phyloP scores from a whole-genome alignment of 2,113 vertebrate genomes.

The Bombycilla garrulus region DNA sequence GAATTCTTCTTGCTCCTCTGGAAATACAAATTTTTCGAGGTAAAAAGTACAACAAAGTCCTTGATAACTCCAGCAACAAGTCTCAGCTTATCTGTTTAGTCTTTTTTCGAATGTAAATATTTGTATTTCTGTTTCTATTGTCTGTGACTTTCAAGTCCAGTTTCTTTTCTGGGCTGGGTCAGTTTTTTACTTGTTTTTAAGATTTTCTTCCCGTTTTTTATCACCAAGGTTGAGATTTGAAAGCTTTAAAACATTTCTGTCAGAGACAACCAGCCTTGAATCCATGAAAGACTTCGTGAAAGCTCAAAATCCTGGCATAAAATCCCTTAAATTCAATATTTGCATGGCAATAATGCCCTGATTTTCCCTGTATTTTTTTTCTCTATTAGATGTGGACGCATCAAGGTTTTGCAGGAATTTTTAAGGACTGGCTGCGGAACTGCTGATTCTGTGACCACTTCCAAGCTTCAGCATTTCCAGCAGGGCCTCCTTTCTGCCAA shows the following conservation, averaged over 20 bases:
- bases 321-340: background rate
- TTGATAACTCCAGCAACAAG: slow-evolving; percentile 63
- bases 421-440: background rate
- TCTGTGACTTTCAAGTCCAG: slow-evolving; percentile 48
- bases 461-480: background rate
- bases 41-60: slow-evolving; percentile 47
- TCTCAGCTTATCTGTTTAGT: slow-evolving; percentile 76
- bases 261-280: background rate
- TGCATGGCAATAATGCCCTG: background rate
- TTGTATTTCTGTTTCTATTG: slow-evolving; percentile 68
- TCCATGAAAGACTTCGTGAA: background rate
- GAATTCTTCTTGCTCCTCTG: slow-evolving; percentile 23
- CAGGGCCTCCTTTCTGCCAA: background rate
- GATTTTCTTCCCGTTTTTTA: background rate
- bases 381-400: background rate
- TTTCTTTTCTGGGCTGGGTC: slow-evolving; percentile 15
- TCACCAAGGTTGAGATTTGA: background rate
- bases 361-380: background rate
- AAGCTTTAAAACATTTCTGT: background rate
- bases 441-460: background rate
- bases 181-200: background rate
- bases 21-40: slow-evolving; percentile 55
- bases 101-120: slow-evolving; percentile 69
- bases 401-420: background rate
- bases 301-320: background rate